These are phyloP conservation scores for Mobula hypostoma DNA, from an alignment of 2,113 vertebrate species.

Conservation along the genomic window DNA sequence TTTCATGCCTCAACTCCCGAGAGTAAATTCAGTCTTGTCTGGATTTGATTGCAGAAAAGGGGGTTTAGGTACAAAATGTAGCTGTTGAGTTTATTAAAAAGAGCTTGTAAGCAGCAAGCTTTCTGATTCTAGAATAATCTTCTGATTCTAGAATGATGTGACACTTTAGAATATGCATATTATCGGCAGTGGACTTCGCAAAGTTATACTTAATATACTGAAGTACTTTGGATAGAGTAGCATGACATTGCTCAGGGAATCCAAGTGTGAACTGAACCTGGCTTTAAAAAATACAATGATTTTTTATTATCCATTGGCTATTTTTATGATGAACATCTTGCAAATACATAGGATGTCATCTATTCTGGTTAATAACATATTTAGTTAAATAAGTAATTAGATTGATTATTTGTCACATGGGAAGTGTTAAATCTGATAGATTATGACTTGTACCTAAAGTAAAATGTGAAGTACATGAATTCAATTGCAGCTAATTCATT, in stretches of 20 bases:
- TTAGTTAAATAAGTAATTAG: not conserved
- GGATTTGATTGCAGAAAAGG: slow-evolving; percentile 11
- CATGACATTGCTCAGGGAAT: not conserved
- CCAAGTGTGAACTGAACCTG: not conserved
- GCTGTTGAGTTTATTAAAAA: not conserved
- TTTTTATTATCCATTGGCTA: not conserved
- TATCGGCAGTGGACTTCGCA: not conserved
- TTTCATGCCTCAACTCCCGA: slow-evolving; percentile 27
- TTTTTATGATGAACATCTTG: not conserved
- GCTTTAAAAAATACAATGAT: not conserved
- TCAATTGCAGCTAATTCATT: not conserved
- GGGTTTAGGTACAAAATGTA: not conserved
- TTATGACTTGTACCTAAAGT: not conserved
- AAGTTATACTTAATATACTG: not conserved
- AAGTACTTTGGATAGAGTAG: not conserved
- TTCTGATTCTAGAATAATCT: not conserved
- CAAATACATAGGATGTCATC: not conserved
- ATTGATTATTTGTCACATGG: not conserved
- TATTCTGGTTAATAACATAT: not conserved
- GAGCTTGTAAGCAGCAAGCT: not conserved
- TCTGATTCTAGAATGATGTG: not conserved
- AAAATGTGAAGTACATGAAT: not conserved
- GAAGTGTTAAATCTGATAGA: not conserved
- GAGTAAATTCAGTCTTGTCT: not conserved
- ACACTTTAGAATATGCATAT: not conserved